Evolutionary conservation across 2,113 vertebrate species (phyloP).

Genomic region (Silurus glanis): DNA sequence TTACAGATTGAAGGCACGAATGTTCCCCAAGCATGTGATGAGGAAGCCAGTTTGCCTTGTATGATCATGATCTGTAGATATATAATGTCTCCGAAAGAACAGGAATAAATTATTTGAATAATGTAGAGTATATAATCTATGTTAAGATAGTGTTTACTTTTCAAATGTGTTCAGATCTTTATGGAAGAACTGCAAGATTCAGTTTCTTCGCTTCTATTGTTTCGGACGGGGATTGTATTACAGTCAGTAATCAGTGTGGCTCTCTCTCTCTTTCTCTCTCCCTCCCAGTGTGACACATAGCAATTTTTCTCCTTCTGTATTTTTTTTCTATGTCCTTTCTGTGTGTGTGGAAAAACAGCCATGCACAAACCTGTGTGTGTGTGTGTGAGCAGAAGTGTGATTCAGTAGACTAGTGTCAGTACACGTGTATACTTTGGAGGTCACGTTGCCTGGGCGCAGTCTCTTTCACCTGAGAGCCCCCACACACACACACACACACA

Average conservation of each 20-base stretch:
- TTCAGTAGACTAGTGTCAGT: not conserved
- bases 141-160: not conserved
- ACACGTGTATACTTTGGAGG: slow-evolving; percentile 21
- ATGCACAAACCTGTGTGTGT: not conserved
- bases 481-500: not conserved
- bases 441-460: slow-evolving; percentile 28
- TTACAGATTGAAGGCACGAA: not conserved
- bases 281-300: not conserved
- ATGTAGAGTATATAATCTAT: too few species aligned
- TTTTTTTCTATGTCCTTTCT: not conserved
- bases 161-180: not conserved
- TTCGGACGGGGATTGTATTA: not conserved
- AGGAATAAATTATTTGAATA: not conserved
- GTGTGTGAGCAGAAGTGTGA: slow-evolving; percentile 29
- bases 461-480: slow-evolving; percentile 16
- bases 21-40: not conserved
- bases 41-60: not conserved
- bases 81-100: not conserved
- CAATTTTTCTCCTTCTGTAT: not conserved
- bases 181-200: not conserved
- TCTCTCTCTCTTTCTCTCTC: not conserved
- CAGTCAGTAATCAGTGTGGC: not conserved
- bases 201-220: not conserved
- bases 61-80: not conserved
- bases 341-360: not conserved